Base-by-base conservation (phyloP, 2,113 vertebrate genomes). In the Campylomormyrus tamandua region DNA sequence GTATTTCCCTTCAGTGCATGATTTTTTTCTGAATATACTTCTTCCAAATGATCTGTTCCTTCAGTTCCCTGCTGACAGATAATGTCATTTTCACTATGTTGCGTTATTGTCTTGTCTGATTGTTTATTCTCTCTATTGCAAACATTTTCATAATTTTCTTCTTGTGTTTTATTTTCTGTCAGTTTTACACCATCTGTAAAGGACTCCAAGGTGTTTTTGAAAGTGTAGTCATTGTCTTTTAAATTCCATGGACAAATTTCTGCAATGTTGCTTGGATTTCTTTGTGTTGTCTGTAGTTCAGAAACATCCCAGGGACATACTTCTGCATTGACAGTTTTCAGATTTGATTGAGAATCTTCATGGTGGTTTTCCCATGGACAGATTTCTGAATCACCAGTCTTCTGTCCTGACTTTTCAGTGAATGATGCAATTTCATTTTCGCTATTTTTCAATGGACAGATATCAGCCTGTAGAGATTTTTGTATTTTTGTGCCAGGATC, bases 221-320 rank as follows among this genome's bases (percentile, higher is more conserved):
- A 42, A 42, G 19, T 5, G 4, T 7, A 94, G 31, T 90, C 89
- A 27, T 93, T 92, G 8, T 94, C 92, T 50, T 93, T 92, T 48
- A 93, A 91, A 1, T 95, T 96, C 88, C 94, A 93, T 0, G 92
- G 94, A 27, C 17, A 96, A 42, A 96, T 84, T 0, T 96, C 93
- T 21, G 89, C 35, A 90, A 94, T 93, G 45, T 89, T 87, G 89
- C 90, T 94, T 56, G 92, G 31, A 0, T 9, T 91, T 92, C 0
- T 94, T 92, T 45, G 52, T 52, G 70, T 52, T 80, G 31, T 83
- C 56, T 89, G 31, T 58, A 62, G 3, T n/a, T 74, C 86, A 7
- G 56, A 27, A 10, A 50, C 89, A 56, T 85, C 80, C 93, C 93
- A 94, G 0, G 95, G 94, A 49, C 93, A 95, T 53, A 94, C 0